Conservation (phyloP, 2,797 vertebrate species). For the Loriculus beryllinus region DNA sequence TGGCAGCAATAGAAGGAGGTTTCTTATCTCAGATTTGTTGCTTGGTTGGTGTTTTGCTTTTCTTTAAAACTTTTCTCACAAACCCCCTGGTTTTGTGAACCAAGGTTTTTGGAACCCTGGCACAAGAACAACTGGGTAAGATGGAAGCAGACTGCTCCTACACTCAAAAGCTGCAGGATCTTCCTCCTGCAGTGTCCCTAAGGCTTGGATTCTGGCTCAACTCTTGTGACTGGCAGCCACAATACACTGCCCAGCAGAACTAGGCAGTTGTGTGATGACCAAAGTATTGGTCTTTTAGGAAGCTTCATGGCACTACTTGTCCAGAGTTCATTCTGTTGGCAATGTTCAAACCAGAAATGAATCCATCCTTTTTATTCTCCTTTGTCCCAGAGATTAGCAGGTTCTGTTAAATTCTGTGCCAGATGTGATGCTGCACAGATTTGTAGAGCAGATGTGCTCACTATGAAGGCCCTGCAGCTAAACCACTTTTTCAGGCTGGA, state of each 20-base stretch:
- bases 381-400: not conserved
- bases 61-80: not conserved
- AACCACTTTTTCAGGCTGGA: not conserved
- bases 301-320: not conserved
- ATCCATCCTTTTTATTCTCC: not conserved
- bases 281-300: not conserved
- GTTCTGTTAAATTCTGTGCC: not conserved
- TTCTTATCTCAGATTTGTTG: not conserved
- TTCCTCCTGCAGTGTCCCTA: not conserved
- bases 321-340: not conserved
- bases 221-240: not conserved
- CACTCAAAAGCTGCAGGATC: not conserved
- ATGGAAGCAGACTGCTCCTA: not conserved
- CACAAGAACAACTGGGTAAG: not conserved
- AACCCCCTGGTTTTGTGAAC: not conserved
- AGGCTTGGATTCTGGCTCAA: not conserved
- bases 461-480: slow-evolving; percentile 2
- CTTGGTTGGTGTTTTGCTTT: not conserved
- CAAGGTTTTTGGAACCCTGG: not conserved
- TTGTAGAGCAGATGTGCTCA: not conserved
- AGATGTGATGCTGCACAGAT: not conserved
- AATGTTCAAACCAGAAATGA: not conserved
- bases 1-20: not conserved
- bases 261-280: not conserved
- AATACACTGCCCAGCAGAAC: not conserved